Conservation (phyloP, 2,797 vertebrate species). For the Muscicapa comitata region DNA sequence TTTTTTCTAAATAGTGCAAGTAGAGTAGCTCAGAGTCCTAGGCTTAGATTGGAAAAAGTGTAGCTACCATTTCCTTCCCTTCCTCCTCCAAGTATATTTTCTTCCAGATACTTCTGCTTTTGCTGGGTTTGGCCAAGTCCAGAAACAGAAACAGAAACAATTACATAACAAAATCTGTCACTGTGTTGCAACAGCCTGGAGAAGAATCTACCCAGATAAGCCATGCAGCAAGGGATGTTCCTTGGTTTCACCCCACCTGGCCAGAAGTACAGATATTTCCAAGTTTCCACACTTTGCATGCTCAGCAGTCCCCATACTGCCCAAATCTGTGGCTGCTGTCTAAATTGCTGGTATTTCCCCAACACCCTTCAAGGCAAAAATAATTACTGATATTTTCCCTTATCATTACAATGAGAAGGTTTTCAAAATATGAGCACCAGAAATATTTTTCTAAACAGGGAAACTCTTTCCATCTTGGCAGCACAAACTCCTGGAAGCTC, state of each 20-base stretch:
- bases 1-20: neutral
- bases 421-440: neutral
- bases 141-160: constrained; percentile 40
- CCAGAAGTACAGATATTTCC: neutral
- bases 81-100: neutral
- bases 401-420: neutral
- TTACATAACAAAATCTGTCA: neutral
- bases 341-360: neutral
- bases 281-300: neutral
- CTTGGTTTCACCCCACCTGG: neutral
- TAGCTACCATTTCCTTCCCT: neutral
- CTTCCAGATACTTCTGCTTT: constrained; percentile 36
- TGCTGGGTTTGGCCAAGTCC: neutral
- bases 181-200: neutral
- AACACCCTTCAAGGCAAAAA: neutral
- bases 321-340: neutral
- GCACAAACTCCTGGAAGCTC: neutral
- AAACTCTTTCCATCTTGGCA: neutral
- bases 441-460: neutral
- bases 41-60: neutral
- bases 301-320: neutral
- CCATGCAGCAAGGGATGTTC: neutral
- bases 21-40: neutral
- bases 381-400: neutral
- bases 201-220: constrained; percentile 1